Evolutionary conservation across 92 coral and sea anemone genomes (phyloP).

Genomic region (Micromussa lordhowensis): DNA sequence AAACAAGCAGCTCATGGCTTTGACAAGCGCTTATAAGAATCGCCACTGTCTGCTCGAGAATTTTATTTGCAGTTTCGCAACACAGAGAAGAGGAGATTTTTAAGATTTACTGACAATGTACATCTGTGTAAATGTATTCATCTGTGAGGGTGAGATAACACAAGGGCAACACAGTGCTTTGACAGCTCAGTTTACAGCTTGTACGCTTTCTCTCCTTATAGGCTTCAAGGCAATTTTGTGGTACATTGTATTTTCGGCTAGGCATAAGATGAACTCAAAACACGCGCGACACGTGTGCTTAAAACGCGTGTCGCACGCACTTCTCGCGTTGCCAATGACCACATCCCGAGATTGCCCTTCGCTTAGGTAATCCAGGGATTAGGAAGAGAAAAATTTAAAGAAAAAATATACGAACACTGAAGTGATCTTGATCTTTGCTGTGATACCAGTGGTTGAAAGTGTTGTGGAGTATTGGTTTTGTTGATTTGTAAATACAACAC

Average conservation of each 20-base stretch:
- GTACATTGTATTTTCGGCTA: neutral
- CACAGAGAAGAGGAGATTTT: neutral
- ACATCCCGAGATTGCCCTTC: neutral
- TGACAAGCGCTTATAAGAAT: conserved; percentile 7
- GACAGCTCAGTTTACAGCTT: neutral
- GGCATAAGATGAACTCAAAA: neutral
- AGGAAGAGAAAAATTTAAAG: too few species aligned
- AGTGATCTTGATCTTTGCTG: neutral
- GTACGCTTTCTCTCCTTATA: neutral
- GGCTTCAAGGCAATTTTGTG: neutral
- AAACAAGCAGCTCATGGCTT: conserved; percentile 87
- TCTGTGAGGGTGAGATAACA: neutral
- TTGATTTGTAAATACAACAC: neutral
- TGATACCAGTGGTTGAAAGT: neutral
- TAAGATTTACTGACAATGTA: neutral
- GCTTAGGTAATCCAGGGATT: neutral
- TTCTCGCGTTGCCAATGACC: neutral
- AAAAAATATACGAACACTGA: neutral
- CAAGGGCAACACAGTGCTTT: neutral
- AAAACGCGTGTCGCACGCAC: neutral
- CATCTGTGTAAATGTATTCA: neutral
- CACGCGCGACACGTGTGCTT: neutral
- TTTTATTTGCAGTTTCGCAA: neutral
- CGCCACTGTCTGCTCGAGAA: neutral
- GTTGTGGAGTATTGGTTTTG: too few species aligned